Base-by-base conservation (phyloP, 1,140 invertebrate genomes). In the Venturia canescens region DNA sequence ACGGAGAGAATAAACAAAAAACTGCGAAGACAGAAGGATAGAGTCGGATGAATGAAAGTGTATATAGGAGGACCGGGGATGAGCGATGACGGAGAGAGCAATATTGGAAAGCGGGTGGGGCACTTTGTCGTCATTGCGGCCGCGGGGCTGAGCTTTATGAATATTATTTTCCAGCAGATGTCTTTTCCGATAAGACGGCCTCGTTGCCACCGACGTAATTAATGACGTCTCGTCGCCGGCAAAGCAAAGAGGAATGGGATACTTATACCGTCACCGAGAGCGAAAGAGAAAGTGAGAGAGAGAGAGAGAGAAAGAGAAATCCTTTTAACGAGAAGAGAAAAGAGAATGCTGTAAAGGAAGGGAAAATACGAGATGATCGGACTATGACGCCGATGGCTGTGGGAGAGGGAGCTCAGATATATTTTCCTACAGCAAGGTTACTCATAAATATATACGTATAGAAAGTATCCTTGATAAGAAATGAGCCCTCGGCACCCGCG, bases 121-220 rank as follows among this genome's bases (percentile, higher is more conserved):
- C 29, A 53, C 27, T 34, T 72, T 53, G 53, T 57, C 75, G 74
- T 78, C 67, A 69, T 23, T 66, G 60, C 27, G 63, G 71, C 60
- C 26, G 21, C 26, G 21, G 50, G 80, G 80, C 84, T 88, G 82
- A 88, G 90, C 86, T 90, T 92, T 91, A 91, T 90, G 90, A 91
- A 92, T 91, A 92, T 92, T 91, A 92, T 92, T 92, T 92, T 91
- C 91, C 87, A 88, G 85, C 87, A 92, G 91, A 92, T 92, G 90
- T 92, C 90, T 90, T 91, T 89, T 83, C 86, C 90, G 89, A 92
- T 92, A 92, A 90, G 86, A 89, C 84, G 53, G 18, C 50, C 57
- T 57, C 75, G 82, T 84, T 84, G 84, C 84, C 85, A 86, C 82
- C 87, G 83, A 81, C 85, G 87, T 92, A 92, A 92, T 92, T 92